Evolutionary conservation across 2,888 invertebrate genomes (phyloP).

Genomic region (Apoda limacodes): DNA sequence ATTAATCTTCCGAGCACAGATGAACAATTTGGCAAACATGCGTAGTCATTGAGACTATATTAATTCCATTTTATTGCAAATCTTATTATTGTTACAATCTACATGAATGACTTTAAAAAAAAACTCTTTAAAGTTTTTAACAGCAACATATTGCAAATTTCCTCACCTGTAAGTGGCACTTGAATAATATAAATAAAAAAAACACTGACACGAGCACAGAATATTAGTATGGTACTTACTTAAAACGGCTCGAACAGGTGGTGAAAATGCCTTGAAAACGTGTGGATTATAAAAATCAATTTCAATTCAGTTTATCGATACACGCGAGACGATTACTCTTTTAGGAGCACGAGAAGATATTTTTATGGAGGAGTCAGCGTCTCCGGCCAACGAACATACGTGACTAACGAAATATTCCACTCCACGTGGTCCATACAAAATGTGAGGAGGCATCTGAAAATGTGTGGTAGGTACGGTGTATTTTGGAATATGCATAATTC

Average conservation of each 20-base stretch:
- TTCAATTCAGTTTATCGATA: too few species aligned
- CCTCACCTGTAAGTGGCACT: too few species aligned
- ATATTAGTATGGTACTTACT: constrained; percentile 52
- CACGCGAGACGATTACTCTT: too few species aligned
- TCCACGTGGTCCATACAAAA: constrained; percentile 53
- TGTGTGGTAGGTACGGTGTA: constrained; percentile 47
- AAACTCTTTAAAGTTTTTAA: neutral
- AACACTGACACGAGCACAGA: constrained; percentile 19
- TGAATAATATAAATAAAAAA: too few species aligned
- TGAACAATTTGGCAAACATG: constrained; percentile 29
- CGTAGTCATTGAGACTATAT: constrained; percentile 13
- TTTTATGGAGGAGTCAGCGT: constrained; percentile 46
- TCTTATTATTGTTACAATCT: constrained; percentile 1
- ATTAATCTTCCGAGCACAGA: constrained; percentile 31
- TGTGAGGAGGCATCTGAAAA: constrained; percentile 50
- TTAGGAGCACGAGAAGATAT: too few species aligned
- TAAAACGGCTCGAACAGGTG: constrained; percentile 34
- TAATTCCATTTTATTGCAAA: too few species aligned
- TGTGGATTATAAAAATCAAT: constrained; percentile 34
- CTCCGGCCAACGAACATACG: constrained; percentile 48
- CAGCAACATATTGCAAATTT: constrained; percentile 7
- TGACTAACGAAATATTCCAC: constrained; percentile 52
- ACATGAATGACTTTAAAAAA: neutral
- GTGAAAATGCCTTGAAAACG: constrained; percentile 30
- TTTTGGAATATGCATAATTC: constrained; percentile 48